Evolutionary conservation across 2,113 vertebrate genomes (phyloP).

Genomic region (Coturnix japonica): DNA sequence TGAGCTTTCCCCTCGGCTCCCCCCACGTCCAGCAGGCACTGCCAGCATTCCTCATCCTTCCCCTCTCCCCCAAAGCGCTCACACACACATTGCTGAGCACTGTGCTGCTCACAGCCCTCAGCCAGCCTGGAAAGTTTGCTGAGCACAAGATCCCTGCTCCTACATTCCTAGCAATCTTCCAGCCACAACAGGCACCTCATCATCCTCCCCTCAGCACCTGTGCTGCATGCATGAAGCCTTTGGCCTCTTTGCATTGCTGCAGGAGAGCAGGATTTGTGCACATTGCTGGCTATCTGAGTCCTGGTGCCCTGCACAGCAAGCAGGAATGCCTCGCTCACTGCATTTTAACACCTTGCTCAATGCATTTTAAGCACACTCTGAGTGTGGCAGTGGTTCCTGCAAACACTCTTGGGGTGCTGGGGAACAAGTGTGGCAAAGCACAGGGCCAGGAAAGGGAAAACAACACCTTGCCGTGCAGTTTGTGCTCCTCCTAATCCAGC

Average conservation of each 20-base stretch:
- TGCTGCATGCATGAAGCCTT: fast-evolving
- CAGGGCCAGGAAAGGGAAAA: fast-evolving
- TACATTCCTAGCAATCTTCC: background rate
- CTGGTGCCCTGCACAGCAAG: background rate
- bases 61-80: background rate
- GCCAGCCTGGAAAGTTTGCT: background rate
- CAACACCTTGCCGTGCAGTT: background rate
- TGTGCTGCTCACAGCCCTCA: background rate
- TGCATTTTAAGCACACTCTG: background rate
- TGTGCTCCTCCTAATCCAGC: background rate
- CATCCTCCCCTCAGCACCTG: background rate
- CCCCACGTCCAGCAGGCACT: conserved; percentile 6
- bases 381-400: background rate
- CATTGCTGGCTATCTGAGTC: background rate
- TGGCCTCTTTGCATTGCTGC: fast-evolving
- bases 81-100: background rate
- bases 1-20: background rate
- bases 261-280: fast-evolving
- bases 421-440: background rate
- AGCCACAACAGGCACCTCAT: background rate
- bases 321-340: background rate
- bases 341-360: background rate
- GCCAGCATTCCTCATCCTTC: conserved; percentile 44
- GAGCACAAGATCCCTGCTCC: background rate
- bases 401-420: background rate